Evolutionary conservation across 2,888 invertebrate genomes (phyloP).

Genomic region (Allacma fusca): DNA sequence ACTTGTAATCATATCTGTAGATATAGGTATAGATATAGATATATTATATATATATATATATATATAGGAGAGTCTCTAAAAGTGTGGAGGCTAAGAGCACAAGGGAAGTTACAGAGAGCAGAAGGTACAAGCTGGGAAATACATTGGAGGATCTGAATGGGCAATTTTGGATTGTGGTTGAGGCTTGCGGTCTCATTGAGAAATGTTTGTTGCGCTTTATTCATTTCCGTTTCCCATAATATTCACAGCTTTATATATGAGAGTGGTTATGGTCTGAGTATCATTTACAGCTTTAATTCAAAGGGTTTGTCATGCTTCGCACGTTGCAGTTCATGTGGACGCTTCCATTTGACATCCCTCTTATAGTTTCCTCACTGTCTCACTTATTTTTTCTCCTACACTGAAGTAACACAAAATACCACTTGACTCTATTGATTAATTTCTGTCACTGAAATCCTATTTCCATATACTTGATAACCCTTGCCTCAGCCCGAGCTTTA

Average conservation of each 20-base stretch:
- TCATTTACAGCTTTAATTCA: slow-evolving; percentile 13
- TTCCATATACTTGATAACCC: too few relatives aligned
- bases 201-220: slow-evolving; percentile 23
- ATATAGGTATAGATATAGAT: too few relatives aligned
- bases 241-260: slow-evolving; percentile 6
- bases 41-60: too few relatives aligned
- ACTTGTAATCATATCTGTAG: too few relatives aligned
- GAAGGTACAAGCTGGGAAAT: not conserved
- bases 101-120: too few relatives aligned
- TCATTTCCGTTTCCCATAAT: slow-evolving; percentile 31
- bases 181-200: slow-evolving; percentile 39
- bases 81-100: too few relatives aligned
- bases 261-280: not conserved
- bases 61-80: too few relatives aligned
- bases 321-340: not conserved
- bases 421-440: too few relatives aligned
- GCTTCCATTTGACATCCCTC: not conserved
- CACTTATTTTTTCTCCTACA: too few relatives aligned
- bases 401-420: too few relatives aligned
- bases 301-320: not conserved
- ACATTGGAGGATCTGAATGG: slow-evolving; percentile 6
- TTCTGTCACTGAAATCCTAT: too few relatives aligned
- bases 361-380: not conserved
- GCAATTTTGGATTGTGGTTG: slow-evolving; percentile 31
- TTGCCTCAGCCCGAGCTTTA: too few relatives aligned